Base-by-base conservation (phyloP, 2,113 vertebrate species). In the sheep (Ovis aries) region DNA sequence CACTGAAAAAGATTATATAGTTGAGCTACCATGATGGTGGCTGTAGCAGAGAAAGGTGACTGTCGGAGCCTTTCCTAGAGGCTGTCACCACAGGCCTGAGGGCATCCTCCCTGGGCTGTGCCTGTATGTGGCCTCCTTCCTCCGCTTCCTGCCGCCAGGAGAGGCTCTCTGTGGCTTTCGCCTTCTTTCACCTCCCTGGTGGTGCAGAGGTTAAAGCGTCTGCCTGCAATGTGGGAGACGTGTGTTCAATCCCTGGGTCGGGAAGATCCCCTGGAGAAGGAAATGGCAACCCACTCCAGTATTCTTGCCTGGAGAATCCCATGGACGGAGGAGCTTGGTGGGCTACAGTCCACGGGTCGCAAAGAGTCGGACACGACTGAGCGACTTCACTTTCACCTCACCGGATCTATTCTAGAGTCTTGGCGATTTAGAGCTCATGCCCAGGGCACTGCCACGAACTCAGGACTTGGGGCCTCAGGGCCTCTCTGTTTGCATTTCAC, bases 1-100 rank as follows among this genome's bases (percentile, higher is more conserved):
- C 80, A 92, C 53, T 92, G 62, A 71, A 91, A 86, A 98, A 91
- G 23, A 96, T 92, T 96, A 82, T 60, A 80, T 80, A 52, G 80
- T 45, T 6, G 60, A 91, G 74, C 96, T 96, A 87, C 23, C 74
- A 62, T 29, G 36, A 36, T 31, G 86, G 43, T 62, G 31, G 45
- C 60, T 90, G 71, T 25, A 86, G n/a, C 27, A 86, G 71, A 95
- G 40, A 94, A 60, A 80, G 36, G 19, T 33, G 92, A 93, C 78
- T 62, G 45, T 93, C n/a, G 60, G 62, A 84, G 83, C 40, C 31
- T 84, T 94, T 43, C 36, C 88, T 67, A 19, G 62, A 81, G 31
- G 25, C 23, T 89, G 19, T 80, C 88, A 86, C 78, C 10, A 78
- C 6, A 82, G 16, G 43, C 5, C 3, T 91, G 13, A 25, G 1